These are phyloP conservation scores for Brachionus sp. DNA, from an alignment of 1,140 invertebrate genomes.

Conservation along the genomic window DNA sequence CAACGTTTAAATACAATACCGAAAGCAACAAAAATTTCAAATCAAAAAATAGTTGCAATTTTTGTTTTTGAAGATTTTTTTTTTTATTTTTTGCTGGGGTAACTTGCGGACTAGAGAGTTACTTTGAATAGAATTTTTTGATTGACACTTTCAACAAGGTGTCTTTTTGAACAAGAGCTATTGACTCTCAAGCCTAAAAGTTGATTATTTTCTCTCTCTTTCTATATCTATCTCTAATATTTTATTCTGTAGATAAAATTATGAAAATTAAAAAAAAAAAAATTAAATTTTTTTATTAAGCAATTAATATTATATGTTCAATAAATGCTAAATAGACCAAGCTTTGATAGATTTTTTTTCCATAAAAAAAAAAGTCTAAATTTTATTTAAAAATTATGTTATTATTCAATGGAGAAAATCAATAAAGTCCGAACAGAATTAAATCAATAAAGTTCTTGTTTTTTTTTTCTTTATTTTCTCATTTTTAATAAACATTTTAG, in stretches of 20 bases:
- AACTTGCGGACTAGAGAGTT: background rate
- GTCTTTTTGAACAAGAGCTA: background rate
- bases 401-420: background rate
- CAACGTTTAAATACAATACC: background rate
- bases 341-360: background rate
- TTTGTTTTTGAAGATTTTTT: background rate
- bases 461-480: background rate
- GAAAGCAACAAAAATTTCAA: background rate
- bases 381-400: background rate
- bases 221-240: too few relatives aligned
- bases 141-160: conserved; percentile 8
- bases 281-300: too few relatives aligned
- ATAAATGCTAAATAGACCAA: too few relatives aligned
- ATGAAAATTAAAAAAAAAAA: too few relatives aligned
- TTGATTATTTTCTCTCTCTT: too few relatives aligned
- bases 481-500: background rate
- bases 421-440: background rate
- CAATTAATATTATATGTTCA: too few relatives aligned
- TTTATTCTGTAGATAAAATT: too few relatives aligned
- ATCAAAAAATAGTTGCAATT: background rate
- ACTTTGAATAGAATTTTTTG: background rate
- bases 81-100: background rate
- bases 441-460: background rate
- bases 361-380: background rate
- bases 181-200: background rate